phyloP scores from a whole-genome alignment of 2,797 vertebrate species.

The Clamator glandarius region DNA sequence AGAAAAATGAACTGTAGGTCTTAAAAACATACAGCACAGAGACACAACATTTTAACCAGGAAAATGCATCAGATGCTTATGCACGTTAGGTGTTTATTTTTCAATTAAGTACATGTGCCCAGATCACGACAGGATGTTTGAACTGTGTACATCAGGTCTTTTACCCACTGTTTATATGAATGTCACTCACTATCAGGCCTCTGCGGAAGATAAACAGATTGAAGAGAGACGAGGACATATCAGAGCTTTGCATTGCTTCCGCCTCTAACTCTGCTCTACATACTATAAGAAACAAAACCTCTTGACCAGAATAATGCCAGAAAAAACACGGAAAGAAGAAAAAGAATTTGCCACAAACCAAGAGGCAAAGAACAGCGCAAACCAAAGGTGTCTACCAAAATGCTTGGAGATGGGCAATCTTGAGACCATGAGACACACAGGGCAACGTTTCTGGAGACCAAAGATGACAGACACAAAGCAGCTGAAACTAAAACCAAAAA shows the following conservation, averaged over 20 bases:
- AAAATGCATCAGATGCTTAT: conserved; percentile 46
- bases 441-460: background rate
- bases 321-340: background rate
- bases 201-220: conserved; percentile 66
- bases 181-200: conserved; percentile 63
- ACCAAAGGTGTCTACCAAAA: background rate
- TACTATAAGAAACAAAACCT: background rate
- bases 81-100: conserved; percentile 64
- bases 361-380: background rate
- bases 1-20: background rate
- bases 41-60: conserved; percentile 39
- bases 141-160: conserved; percentile 59
- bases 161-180: conserved; percentile 63
- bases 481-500: background rate
- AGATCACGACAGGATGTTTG: conserved; percentile 70
- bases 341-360: background rate
- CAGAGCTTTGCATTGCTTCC: conserved; percentile 61
- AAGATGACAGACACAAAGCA: background rate
- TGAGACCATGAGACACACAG: background rate
- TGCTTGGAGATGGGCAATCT: background rate
- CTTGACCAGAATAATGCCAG: background rate
- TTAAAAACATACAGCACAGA: conserved; percentile 18
- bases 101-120: conserved; percentile 43
- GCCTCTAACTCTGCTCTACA: background rate
- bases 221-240: conserved; percentile 74